These are phyloP conservation scores for Adelphocoris suturalis DNA, from an alignment of 2,888 invertebrate species.

Conservation along the genomic window DNA sequence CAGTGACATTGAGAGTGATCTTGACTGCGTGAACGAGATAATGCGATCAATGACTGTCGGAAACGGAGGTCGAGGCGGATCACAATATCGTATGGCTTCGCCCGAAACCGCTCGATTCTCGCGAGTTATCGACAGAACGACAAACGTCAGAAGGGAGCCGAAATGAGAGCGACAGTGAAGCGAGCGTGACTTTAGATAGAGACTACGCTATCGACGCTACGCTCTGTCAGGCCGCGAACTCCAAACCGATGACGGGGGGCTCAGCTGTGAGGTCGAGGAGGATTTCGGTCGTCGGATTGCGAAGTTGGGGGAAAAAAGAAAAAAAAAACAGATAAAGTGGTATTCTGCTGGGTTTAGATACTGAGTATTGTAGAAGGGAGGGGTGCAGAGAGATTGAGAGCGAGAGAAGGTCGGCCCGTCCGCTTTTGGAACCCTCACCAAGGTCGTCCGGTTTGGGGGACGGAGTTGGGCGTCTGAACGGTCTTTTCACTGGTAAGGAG, in stretches of 20 bases:
- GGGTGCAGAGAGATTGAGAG: neutral
- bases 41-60: conserved; percentile 1
- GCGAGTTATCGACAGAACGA: neutral
- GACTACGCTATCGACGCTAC: neutral
- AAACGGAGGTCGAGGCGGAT: conserved; percentile 8
- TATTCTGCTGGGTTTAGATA: neutral
- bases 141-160: conserved; percentile 9
- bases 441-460: conserved; percentile 51
- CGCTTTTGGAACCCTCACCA: conserved; percentile 38
- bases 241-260: neutral
- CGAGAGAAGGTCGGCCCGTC: conserved; percentile 28
- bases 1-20: conserved; percentile 1
- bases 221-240: conserved; percentile 12
- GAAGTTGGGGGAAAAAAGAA: neutral
- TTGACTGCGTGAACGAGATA: conserved; percentile 23
- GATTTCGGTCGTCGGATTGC: neutral
- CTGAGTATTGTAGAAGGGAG: neutral
- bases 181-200: neutral
- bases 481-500: neutral
- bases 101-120: conserved; percentile 7
- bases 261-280: neutral
- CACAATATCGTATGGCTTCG: conserved; percentile 5
- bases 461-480: neutral
- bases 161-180: conserved; percentile 28
- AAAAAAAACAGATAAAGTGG: neutral